Evolutionary conservation across 2,797 vertebrate genomes (phyloP), one percentile per base, ranked within the genome.

Genomic region (Champsocephalus esox): DNA sequence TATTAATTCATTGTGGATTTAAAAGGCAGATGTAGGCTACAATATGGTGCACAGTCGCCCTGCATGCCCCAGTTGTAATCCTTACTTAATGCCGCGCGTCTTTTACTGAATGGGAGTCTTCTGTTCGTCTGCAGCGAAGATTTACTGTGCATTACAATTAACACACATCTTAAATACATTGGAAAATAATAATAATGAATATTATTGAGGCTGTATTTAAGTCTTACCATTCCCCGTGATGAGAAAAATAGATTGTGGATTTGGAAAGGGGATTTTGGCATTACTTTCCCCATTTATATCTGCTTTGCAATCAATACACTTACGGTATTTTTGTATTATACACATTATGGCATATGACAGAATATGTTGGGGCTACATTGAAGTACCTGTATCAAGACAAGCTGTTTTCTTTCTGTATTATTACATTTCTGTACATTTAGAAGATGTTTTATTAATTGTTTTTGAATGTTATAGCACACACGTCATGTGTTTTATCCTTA

Each of bases 51-150:
- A 67, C 70, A 77, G 73, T 80, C 48, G 73, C 74, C 85, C 78
- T 75, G 68, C 77, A 54, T 59, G 80, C 48, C 73, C 83, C 57
- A 48, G 70, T 83, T 86, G 81, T 88, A 93, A 93, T 93, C 91
- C 91, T 89, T 89, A 88, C 78, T 94, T 93, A 93, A 93, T 87
- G 79, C 89, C 85, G 72, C 67, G 9, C 77, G 77, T 89, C 88
- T 91, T 88, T 88, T 66, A 59, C 70, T 77, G 84, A 88, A 85
- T 74, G 66, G 41, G 46, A 83, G 60, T 69, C 76, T 75, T 79
- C 73, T 68, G 65, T 81, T 91, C 51, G 66, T 87, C 77, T 79
- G 61, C 60, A 77, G 3, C 0, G 17, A 90, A 86, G 87, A 88
- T 80, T 85, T 87, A 84, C 69, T 48, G 62, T 57, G 77, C 89